A percentile compares a stretch with the other conserved stretches of the same genome.
Evolutionary conservation across 2,888 invertebrate genomes (phyloP).

Genomic region (Ophion slaviceki): DNA sequence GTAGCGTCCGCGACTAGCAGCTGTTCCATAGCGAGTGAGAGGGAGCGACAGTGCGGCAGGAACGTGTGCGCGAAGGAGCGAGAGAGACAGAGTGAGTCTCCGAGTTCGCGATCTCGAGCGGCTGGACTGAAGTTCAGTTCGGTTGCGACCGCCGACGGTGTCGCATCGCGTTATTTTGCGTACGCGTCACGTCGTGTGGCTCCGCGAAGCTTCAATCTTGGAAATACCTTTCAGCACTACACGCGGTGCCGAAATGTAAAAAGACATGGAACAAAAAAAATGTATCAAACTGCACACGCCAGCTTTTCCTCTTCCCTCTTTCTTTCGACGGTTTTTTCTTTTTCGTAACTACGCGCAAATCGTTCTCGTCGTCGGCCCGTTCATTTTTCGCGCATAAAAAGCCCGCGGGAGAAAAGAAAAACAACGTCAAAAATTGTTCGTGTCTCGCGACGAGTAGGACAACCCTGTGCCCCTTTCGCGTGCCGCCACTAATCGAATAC

Average conservation of each 20-base stretch:
- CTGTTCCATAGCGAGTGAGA: constrained; percentile 49
- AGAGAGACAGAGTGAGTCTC: constrained; percentile 35
- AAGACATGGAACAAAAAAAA: not conserved
- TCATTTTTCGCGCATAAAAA: not conserved
- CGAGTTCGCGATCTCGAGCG: constrained; percentile 41
- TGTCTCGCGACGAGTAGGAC: not conserved
- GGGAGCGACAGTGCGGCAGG: constrained; percentile 13
- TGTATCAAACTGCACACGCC: not conserved
- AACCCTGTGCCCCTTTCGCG: not conserved
- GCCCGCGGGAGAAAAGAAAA: not conserved
- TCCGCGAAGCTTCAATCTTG: not conserved
- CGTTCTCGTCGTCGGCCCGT: not conserved
- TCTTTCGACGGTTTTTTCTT: not conserved
- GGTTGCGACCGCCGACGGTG: constrained; percentile 69
- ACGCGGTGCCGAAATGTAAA: not conserved
- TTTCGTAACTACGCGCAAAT: not conserved
- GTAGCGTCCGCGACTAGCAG: constrained; percentile 38
- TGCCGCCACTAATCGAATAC: not conserved
- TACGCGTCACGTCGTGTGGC: not conserved
- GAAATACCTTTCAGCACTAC: not conserved
- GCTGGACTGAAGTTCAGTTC: constrained; percentile 64
- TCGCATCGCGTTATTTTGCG: constrained; percentile 59
- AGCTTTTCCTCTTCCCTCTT: not conserved
- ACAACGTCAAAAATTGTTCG: not conserved
- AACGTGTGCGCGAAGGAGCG: constrained; percentile 11